These are phyloP conservation scores for Esperia sulphurella DNA, from an alignment of 2,888 invertebrate genomes.

Conservation along the genomic window DNA sequence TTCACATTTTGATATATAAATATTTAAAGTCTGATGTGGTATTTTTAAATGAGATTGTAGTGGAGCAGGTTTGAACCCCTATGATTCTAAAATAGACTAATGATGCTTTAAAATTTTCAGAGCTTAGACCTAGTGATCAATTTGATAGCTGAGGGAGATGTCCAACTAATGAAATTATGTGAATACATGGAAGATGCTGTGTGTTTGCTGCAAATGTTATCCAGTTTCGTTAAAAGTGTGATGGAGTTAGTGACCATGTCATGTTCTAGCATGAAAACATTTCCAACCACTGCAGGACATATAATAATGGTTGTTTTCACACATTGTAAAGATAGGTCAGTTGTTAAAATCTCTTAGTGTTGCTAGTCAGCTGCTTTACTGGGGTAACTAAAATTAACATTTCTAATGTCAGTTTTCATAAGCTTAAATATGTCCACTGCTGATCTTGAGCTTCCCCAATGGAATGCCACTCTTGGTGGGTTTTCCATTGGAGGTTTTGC, in stretches of 20 bases:
- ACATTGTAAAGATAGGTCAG: conserved; percentile 74
- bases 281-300: conserved; percentile 46
- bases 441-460: no score
- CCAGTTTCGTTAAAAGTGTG: conserved; percentile 41
- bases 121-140: conserved; percentile 35
- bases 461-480: no score
- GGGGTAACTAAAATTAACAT: no score
- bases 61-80: no score
- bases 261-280: conserved; percentile 38
- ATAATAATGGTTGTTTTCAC: conserved; percentile 60
- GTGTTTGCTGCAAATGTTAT: conserved; percentile 42
- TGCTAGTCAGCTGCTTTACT: no score
- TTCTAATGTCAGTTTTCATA: no score
- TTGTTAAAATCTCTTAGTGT: neutral
- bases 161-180: conserved; percentile 27
- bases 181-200: conserved; percentile 44
- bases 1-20: no score
- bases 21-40: no score
- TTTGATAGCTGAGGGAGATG: conserved; percentile 28
- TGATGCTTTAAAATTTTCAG: conserved; percentile 33
- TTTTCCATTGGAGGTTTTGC: no score
- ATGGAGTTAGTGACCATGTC: conserved; percentile 40
- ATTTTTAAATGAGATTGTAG: no score
- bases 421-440: no score
- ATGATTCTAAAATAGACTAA: no score